Conservation (phyloP, 2,113 vertebrate genomes). For the Meles meles region DNA sequence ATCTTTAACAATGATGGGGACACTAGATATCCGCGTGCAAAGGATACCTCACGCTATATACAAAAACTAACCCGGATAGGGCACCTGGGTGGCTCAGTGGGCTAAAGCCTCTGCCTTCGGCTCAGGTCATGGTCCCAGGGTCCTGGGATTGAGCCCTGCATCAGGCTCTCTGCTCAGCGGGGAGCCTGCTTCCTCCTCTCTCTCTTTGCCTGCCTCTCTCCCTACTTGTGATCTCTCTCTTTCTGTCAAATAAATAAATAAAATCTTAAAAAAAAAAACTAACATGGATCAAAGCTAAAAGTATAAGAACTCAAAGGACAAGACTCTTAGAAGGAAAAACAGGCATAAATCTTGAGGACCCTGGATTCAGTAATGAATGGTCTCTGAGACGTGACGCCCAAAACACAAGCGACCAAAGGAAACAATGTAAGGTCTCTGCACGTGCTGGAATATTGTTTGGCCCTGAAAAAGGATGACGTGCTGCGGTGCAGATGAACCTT, state of each 20-base stretch:
- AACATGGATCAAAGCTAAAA: not conserved
- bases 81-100: too few species aligned
- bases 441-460: not conserved
- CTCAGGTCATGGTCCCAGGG: too few species aligned
- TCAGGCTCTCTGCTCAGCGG: too few species aligned
- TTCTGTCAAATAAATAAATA: too few species aligned
- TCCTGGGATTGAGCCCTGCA: too few species aligned
- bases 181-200: too few species aligned
- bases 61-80: not conserved
- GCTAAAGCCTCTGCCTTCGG: too few species aligned
- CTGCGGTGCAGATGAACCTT: not conserved
- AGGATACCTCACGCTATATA: not conserved
- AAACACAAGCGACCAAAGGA: not conserved
- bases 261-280: not conserved
- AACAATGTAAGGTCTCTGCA: not conserved
- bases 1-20: not conserved
- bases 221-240: too few species aligned
- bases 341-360: not conserved
- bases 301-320: slow-evolving; percentile 3
- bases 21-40: not conserved
- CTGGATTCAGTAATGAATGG: not conserved
- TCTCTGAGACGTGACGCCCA: not conserved
- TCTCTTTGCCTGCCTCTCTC: too few species aligned
- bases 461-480: not conserved
- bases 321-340: slow-evolving; percentile 20